Conservation (phyloP, 2,113 vertebrate genomes). For the Malurus elegans region DNA sequence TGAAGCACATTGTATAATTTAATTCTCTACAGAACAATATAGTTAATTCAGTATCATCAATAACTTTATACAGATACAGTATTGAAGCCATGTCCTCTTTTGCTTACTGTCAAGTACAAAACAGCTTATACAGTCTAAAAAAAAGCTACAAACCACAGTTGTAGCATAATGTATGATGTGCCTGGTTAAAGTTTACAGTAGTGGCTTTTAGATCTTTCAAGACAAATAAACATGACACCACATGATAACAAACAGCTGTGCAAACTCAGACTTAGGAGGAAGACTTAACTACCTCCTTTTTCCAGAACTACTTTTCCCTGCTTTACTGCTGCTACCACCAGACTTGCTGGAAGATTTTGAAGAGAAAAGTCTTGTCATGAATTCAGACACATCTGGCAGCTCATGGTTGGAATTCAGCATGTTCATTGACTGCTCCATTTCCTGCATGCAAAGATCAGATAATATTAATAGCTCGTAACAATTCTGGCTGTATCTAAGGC, state of each 20-base stretch:
- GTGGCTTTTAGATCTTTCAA: constrained; percentile 67
- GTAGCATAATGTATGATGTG: constrained; percentile 50
- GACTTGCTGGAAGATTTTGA: constrained; percentile 95
- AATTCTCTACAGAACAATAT: constrained; percentile 73
- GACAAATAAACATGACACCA: constrained; percentile 49
- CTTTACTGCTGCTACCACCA: constrained; percentile 84
- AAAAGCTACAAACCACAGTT: constrained; percentile 67
- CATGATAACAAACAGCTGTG: constrained; percentile 44
- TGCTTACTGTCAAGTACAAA: constrained; percentile 69
- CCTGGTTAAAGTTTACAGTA: constrained; percentile 65
- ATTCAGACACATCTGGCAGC: constrained; percentile 96
- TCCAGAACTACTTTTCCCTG: constrained; percentile 83
- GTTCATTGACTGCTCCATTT: constrained; percentile 99
- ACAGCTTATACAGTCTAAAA: constrained; percentile 66
- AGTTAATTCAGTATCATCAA: constrained; percentile 69
- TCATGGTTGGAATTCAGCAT: constrained; percentile 99
- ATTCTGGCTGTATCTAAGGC: neutral
- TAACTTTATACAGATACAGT: constrained; percentile 70
- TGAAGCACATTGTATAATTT: constrained; percentile 71
- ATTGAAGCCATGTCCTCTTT: constrained; percentile 61
- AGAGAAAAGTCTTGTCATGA: constrained; percentile 98
- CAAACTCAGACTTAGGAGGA: constrained; percentile 36
- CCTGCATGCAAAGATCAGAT: constrained; percentile 73
- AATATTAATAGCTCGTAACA: neutral
- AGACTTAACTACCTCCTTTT: constrained; percentile 92